A percentile compares a stretch with the other conserved stretches of the same genome.
Evolutionary conservation across 2,888 invertebrate genomes (phyloP).

Genomic region (Capitulum mitella): DNA sequence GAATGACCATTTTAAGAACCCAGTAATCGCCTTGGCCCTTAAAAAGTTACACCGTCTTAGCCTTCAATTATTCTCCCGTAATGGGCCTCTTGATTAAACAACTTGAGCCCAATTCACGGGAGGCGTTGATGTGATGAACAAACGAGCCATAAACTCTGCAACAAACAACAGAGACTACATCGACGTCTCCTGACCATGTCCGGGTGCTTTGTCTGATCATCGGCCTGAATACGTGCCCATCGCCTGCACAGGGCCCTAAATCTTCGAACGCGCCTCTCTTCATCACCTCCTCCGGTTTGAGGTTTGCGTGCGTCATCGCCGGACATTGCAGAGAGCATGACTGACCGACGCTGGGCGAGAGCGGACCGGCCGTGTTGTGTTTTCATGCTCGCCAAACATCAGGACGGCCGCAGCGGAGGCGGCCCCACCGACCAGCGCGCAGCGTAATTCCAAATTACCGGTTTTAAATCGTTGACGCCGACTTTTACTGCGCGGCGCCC

Average conservation of each 20-base stretch:
- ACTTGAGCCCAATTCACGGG: no score
- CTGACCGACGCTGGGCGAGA: neutral
- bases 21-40: no score
- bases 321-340: neutral
- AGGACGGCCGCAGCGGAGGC: neutral
- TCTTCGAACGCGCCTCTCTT: neutral
- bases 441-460: slow-evolving; percentile 17
- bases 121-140: no score
- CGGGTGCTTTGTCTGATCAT: neutral
- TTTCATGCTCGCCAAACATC: slow-evolving; percentile 1
- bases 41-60: no score
- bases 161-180: neutral
- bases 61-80: no score
- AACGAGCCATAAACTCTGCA: neutral
- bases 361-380: neutral
- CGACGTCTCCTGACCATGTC: no score
- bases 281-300: neutral
- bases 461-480: neutral
- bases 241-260: no score
- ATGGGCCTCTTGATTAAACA: no score
- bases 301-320: neutral
- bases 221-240: neutral
- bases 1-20: no score
- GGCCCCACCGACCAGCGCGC: neutral
- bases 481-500: slow-evolving; percentile 10